Evolutionary conservation across 1,140 invertebrate species (phyloP).

Genomic region (Rhopalosiphum padi): DNA sequence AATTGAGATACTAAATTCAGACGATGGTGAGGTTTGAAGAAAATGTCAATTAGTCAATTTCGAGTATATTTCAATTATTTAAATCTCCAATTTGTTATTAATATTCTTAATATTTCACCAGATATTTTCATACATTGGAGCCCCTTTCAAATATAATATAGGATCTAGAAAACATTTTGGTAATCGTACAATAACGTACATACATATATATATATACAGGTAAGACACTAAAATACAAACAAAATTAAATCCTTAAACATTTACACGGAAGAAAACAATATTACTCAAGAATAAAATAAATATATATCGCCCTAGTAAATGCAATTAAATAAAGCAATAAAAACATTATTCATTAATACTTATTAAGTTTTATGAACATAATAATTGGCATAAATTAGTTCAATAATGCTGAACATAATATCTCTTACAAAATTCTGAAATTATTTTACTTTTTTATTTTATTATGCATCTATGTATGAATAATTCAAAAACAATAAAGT

Average conservation of each 20-base stretch:
- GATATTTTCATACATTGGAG: too few species aligned
- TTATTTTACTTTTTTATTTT: slow-evolving; percentile 7
- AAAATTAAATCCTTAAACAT: background rate
- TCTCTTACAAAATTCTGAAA: background rate
- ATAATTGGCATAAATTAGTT: slow-evolving; percentile 13
- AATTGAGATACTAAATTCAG: too few species aligned
- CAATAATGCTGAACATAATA: slow-evolving; percentile 27
- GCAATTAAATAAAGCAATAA: background rate
- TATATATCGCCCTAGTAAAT: slow-evolving; percentile 10
- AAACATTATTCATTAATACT: slow-evolving; percentile 5
- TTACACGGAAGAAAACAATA: background rate
- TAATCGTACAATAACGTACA: background rate
- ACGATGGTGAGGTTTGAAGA: too few species aligned
- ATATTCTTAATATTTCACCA: too few species aligned
- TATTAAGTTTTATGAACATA: background rate
- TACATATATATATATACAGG: background rate
- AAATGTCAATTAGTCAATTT: too few species aligned
- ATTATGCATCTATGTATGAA: slow-evolving; percentile 1
- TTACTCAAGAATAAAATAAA: slow-evolving; percentile 4
- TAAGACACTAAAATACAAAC: background rate
- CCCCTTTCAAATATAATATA: background rate
- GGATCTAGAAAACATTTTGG: background rate
- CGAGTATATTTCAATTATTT: too few species aligned
- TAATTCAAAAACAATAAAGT: slow-evolving; percentile 44
- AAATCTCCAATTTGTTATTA: too few species aligned